Evolutionary conservation across 2,113 vertebrate genomes (phyloP), one percentile per base, ranked within the genome.

Genomic region (Mohoua ochrocephala): DNA sequence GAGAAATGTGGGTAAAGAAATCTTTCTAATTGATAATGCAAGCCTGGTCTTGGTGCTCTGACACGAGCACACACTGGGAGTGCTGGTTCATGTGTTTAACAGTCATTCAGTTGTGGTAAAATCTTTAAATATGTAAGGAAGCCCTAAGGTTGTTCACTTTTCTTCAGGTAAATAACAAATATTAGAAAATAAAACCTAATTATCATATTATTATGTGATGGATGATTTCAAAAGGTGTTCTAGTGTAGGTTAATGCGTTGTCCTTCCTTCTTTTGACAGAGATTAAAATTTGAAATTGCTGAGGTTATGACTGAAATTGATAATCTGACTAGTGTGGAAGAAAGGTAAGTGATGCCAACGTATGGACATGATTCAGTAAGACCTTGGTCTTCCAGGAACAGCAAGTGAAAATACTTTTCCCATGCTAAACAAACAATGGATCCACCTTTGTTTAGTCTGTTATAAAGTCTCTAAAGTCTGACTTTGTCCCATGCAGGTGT

Each of bases 281-380:
- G 99, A 96, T 97, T 99, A 97, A 99, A 99, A 97, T 99, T 99
- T 95, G 99, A 99, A 96, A 99, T 99, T 41, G 98, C 99, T 3
- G 99, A 99, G 90, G 99, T 99, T 89, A 99, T 99, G 99, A 99
- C 99, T 1, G 99, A 99, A 98, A 99, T 99, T 26, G 99, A 99
- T 97, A 99, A 99, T 90, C 98, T 99, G 92, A 99, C 99, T 7
- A 99, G 99, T 41, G 98, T 98, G 10, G 99, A 99, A 95, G 99
- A 99, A 95, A 99, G 99, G 99, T 99, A 92, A 97, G 93, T 57
- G 44, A 11, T 52, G 42, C 27, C 57, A 60, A 13, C 28, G 19
- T 53, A 14, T 15, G 23, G 67, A 24, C 11, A 4, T 44, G 65
- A 57, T 61, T 79, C 47, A 79, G 10, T 70, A 33, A 57, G 42